Evolutionary conservation across 2,797 vertebrate genomes (phyloP).

Genomic region (Champsocephalus esox): DNA sequence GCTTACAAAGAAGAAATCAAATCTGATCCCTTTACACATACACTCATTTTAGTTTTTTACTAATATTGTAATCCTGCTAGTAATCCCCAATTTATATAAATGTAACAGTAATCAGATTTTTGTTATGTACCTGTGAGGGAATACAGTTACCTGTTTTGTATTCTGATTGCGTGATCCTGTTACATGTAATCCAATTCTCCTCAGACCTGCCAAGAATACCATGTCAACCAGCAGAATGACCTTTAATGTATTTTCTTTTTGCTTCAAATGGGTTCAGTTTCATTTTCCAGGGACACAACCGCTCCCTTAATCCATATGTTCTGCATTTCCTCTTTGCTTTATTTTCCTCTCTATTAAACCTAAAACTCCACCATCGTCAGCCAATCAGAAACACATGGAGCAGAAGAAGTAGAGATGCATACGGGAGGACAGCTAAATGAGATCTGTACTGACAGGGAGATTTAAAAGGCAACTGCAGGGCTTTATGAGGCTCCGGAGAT

Average conservation of each 20-base stretch:
- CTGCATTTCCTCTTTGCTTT: conserved; percentile 51
- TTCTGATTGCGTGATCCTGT: too few species aligned
- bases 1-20: too few species aligned
- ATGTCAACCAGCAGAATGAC: too few species aligned
- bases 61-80: too few species aligned
- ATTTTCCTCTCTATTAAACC: conserved; percentile 30
- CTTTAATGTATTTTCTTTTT: not conserved
- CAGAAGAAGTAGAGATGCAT: conserved; percentile 4
- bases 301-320: conserved; percentile 45
- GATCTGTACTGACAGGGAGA: conserved; percentile 41
- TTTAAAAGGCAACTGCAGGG: conserved; percentile 46
- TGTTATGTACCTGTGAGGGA: too few species aligned
- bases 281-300: conserved; percentile 23
- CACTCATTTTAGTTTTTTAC: too few species aligned
- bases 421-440: conserved; percentile 31
- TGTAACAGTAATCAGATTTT: too few species aligned
- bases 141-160: too few species aligned
- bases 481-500: conserved; percentile 42
- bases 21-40: too few species aligned
- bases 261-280: not conserved
- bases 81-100: too few species aligned
- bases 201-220: not conserved
- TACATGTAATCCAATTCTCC: too few species aligned
- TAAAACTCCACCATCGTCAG: conserved; percentile 33
- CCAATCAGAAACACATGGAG: conserved; percentile 66